These are phyloP conservation scores for Sepioteuthis lessoniana DNA, from an alignment of 2,888 invertebrate species.

Conservation along the genomic window DNA sequence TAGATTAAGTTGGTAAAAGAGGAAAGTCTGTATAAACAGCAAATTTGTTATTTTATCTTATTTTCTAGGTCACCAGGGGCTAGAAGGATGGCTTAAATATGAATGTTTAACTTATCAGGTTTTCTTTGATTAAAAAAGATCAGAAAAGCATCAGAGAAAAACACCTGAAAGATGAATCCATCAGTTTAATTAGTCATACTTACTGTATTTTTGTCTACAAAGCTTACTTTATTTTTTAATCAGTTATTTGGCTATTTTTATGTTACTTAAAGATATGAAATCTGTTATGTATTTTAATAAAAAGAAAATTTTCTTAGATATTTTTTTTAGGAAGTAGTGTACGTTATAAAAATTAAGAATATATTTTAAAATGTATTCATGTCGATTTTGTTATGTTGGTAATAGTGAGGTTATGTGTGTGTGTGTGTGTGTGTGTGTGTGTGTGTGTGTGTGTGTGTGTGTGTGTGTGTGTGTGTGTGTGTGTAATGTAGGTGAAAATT, in stretches of 20 bases:
- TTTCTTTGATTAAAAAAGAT: conserved; percentile 12
- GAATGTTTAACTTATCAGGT: conserved; percentile 11
- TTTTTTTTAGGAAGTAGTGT: too few species aligned
- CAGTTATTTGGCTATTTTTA: background rate
- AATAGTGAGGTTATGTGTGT: too few species aligned
- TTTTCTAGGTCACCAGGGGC: background rate
- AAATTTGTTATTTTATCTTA: background rate
- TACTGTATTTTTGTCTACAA: background rate
- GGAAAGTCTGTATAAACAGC: conserved; percentile 33
- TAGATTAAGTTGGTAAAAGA: conserved; percentile 33
- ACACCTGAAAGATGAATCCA: conserved; percentile 2
- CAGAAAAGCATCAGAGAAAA: background rate
- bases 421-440: too few species aligned
- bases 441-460: too few species aligned
- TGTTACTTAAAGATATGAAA: background rate
- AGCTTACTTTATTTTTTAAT: background rate
- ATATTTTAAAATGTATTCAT: too few species aligned
- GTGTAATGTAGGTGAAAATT: too few species aligned
- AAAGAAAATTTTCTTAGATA: too few species aligned
- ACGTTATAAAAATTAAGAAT: too few species aligned
- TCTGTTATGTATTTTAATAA: background rate
- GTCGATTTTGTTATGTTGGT: too few species aligned
- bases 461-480: too few species aligned
- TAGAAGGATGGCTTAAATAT: background rate
- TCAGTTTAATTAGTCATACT: background rate